A percentile compares a stretch with the other conserved stretches of the same genome.
phyloP scores from a whole-genome alignment of 2,797 vertebrate species.

The Cyprinodon diabolis region DNA sequence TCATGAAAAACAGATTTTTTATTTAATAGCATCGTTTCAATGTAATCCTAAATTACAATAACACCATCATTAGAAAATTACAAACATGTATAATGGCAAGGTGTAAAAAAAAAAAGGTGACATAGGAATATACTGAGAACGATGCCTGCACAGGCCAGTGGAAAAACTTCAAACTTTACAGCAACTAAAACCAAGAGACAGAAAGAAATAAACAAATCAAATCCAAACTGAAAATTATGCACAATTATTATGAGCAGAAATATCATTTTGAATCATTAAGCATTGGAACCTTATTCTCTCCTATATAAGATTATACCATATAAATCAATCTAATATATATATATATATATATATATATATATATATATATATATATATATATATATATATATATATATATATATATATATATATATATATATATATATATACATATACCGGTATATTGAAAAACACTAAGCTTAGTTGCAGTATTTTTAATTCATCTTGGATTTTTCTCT shows the following conservation, averaged over 20 bases:
- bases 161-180: slow-evolving; percentile 44
- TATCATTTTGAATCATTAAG: not conserved
- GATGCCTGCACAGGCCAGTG: slow-evolving; percentile 30
- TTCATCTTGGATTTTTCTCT: not conserved
- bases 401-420: too few relatives aligned
- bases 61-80: slow-evolving; percentile 12
- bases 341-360: too few relatives aligned
- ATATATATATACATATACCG: too few relatives aligned
- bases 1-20: slow-evolving; percentile 26
- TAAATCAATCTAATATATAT: not conserved
- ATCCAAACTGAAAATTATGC: not conserved
- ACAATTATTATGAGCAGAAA: not conserved
- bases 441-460: not conserved
- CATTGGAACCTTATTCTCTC: not conserved
- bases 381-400: too few relatives aligned
- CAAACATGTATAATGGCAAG: slow-evolving; percentile 25
- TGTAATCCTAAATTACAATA: slow-evolving; percentile 13
- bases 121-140: slow-evolving; percentile 27
- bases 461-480: not conserved
- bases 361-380: too few relatives aligned
- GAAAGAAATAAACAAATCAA: slow-evolving; percentile 3
- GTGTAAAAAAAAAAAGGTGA: slow-evolving; percentile 15
- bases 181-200: slow-evolving; percentile 35
- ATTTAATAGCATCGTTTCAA: slow-evolving; percentile 15
- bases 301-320: not conserved